Evolutionary conservation across 2,888 invertebrate genomes (phyloP), one percentile per base, ranked within the genome.

Genomic region (Tetragonula carbonaria): DNA sequence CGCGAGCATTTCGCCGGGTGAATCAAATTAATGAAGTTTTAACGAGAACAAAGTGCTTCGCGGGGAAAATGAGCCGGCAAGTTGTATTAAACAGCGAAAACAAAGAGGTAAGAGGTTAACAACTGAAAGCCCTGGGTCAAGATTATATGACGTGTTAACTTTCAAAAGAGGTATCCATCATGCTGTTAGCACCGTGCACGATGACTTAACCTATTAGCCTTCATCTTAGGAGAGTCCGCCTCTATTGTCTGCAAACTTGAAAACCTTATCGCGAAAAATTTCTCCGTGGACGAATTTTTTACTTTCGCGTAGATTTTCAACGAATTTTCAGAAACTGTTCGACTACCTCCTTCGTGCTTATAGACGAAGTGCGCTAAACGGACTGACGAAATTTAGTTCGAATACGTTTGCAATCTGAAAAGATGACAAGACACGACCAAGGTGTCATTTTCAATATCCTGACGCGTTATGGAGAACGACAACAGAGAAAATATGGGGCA

Each of bases 11-110:
- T 74, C 73, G 28, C 11, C 11, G 73, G 50, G 33, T n/a, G 62
- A 63, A 74, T 74, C 73, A 50, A 74, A 63, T 74, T 74, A 74
- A 74, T 74, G 62, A 50, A 74, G 62, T 74, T 74, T 50, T 74
- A 74, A 74, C 62, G 62, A 74, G 73, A 28, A 74, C 73, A 33
- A 62, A 74, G 73, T 28, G 50, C 62, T 74, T 62, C 50, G 73
- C 73, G n/a, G 73, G 51, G 73, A 74, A 62, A 74, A 74, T 74
- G 28, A 50, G 21, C 73, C 62, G 73, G 16, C 73, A 16, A 21
- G 50, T 50, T 50, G 38, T 57, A 45, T 62, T n/a, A 62, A 63
- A 63, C 62, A 62, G 28, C 1, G 73, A 16, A 50, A 63, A 21
- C 62, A 62, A 51, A 51, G 73, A 38, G 4, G n/a, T 8, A 45